A percentile compares a stretch with the other conserved stretches of the same genome.
phyloP scores from a whole-genome alignment of 2,113 vertebrate species.

The Gobio gobio region DNA sequence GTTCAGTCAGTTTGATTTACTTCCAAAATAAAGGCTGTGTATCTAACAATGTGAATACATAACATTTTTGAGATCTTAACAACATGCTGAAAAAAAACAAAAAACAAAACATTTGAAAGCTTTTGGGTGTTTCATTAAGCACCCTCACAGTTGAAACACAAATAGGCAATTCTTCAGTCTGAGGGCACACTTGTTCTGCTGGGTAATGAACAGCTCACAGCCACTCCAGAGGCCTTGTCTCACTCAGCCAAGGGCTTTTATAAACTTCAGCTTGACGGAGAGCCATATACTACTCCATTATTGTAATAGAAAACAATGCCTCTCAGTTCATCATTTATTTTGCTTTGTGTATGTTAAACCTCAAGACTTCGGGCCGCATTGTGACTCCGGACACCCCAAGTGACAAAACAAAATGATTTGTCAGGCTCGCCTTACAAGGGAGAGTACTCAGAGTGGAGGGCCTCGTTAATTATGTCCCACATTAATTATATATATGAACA shows the following conservation, averaged over 20 bases:
- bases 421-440: slow-evolving; percentile 33
- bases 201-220: slow-evolving; percentile 57
- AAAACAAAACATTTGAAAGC: not conserved
- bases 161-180: slow-evolving; percentile 67
- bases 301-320: slow-evolving; percentile 58
- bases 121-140: slow-evolving; percentile 69
- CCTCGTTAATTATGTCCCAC: slow-evolving; percentile 36
- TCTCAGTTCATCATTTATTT: slow-evolving; percentile 68
- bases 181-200: slow-evolving; percentile 61
- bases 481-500: slow-evolving; percentile 40
- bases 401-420: slow-evolving; percentile 53
- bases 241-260: slow-evolving; percentile 49
- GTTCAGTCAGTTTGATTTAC: not conserved
- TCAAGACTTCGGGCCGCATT: slow-evolving; percentile 61
- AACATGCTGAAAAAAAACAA: not conserved
- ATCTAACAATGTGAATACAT: not conserved
- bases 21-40: not conserved
- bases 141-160: slow-evolving; percentile 64
- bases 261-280: slow-evolving; percentile 41
- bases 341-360: slow-evolving; percentile 56
- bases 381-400: slow-evolving; percentile 62
- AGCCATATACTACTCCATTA: slow-evolving; percentile 42
- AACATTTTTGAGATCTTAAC: not conserved
- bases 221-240: slow-evolving; percentile 54
- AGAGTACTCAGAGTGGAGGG: not conserved